Base-by-base conservation (phyloP, 2,113 vertebrate genomes). In the Chaenocephalus aceratus region DNA sequence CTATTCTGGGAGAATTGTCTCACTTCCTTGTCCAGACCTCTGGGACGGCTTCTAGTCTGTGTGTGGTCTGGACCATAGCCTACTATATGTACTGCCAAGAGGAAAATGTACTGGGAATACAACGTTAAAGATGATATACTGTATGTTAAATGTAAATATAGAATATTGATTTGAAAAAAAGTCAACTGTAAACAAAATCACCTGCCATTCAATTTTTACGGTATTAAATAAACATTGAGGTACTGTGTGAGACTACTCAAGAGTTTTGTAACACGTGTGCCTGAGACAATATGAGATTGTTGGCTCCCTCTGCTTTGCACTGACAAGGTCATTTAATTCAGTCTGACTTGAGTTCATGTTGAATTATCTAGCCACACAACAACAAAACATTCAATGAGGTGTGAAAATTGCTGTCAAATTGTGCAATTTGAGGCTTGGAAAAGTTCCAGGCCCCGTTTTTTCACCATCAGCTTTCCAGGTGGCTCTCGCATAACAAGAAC, bases 61-160 rank as follows among this genome's bases (percentile, higher is more conserved):
- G 93, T 93, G 94, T 94, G 94, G 94, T 94, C 91, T 65, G 57
- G 48, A 10, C 61, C 79, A 54, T 74, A 26, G 26, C 26, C 26
- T 26, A 36, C 36, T 36, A 7, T 41, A 67, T 62, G 70, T 80
- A 72, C 16, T 45, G 58, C 46, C 13, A 69, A 26, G 12, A 66
- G 41, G 23, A 59, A 52, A 51, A 52, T 5, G 6, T 13, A 59
- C 48, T 2, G 14, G 12, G 6, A 75, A 52, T n/a, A 64, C 26
- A 44, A 63, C 14, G 49, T 62, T 4, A 26, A 26, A 49, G 18
- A 1, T n/a, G 2, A 13, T 51, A 51, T 14, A 52, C 30, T 30
- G 30, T 52, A 48, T 68, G 10, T n/a, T 21, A 3, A 34, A 60
- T 21, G 64, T 54, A 3, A 45, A 58, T 48, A 9, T 4, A 34